A percentile compares a stretch with the other conserved stretches of the same genome.
phyloP scores from a whole-genome alignment of 2,888 invertebrate species.

The Trissolcus japonicus region DNA sequence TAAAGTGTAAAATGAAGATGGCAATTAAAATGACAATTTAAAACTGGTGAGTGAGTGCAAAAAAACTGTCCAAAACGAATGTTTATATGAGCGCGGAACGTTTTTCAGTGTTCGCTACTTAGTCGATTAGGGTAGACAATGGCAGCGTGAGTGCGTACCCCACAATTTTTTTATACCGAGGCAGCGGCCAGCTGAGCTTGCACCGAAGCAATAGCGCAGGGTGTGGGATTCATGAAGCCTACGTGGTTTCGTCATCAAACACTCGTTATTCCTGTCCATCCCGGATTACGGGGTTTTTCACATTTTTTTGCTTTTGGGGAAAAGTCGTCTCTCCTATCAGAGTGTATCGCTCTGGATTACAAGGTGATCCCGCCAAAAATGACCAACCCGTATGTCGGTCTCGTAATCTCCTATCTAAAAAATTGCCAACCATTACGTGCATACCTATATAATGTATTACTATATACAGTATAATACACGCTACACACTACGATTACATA shows the following conservation, averaged over 20 bases:
- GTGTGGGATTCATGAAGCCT: constrained; percentile 62
- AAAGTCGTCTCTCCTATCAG: constrained; percentile 66
- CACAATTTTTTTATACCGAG: constrained; percentile 65
- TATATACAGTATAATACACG: constrained; percentile 49
- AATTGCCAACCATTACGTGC: constrained; percentile 57
- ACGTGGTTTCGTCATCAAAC: constrained; percentile 71
- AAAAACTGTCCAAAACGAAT: constrained; percentile 17
- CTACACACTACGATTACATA: constrained; percentile 44
- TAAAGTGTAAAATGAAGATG: too few relatives aligned
- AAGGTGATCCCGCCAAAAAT: constrained; percentile 68
- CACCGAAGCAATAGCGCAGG: constrained; percentile 50
- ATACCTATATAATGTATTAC: constrained; percentile 50
- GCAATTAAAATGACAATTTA: too few relatives aligned
- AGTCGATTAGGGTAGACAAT: constrained; percentile 60
- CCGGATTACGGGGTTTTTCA: constrained; percentile 71
- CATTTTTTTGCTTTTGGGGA: constrained; percentile 62
- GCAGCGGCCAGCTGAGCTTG: constrained; percentile 59
- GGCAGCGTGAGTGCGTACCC: constrained; percentile 67
- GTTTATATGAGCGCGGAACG: constrained; percentile 32
- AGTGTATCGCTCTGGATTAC: constrained; percentile 74
- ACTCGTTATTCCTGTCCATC: constrained; percentile 74
- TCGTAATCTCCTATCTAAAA: constrained; percentile 60
- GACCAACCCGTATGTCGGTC: constrained; percentile 64
- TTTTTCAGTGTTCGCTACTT: constrained; percentile 57
- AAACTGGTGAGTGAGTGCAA: background rate